phyloP scores from a whole-genome alignment of 2,797 vertebrate genomes.

The Lagorchestes hirsutus region DNA sequence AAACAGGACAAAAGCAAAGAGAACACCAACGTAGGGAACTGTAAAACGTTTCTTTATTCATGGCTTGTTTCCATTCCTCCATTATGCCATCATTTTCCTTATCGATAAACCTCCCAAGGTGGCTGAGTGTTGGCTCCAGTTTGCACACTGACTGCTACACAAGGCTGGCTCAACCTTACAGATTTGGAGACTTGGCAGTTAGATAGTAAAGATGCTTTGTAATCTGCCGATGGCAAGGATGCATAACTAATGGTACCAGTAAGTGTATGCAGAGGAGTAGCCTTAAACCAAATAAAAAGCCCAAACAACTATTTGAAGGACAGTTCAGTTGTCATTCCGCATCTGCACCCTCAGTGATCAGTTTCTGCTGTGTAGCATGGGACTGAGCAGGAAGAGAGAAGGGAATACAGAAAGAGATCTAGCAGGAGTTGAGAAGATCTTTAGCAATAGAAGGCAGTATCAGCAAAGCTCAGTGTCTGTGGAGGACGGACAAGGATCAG shows the following conservation, averaged over 20 bases:
- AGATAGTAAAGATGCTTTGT: not conserved
- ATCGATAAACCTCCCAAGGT: not conserved
- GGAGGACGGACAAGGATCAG: not conserved
- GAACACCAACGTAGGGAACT: not conserved
- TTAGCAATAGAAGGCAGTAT: not conserved
- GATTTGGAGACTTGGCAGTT: not conserved
- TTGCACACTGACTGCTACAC: not conserved
- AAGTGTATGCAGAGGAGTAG: not conserved
- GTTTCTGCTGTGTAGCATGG: not conserved
- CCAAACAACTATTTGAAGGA: not conserved
- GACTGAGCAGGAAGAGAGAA: not conserved
- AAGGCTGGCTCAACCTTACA: not conserved
- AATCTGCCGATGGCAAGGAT: not conserved
- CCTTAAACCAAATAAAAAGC: not conserved
- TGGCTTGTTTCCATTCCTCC: conserved; percentile 62
- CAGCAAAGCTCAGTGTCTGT: not conserved
- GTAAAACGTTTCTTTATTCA: conserved; percentile 76
- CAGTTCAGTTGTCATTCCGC: not conserved
- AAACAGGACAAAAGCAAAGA: not conserved
- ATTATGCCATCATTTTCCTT: conserved; percentile 57
- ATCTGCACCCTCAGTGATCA: not conserved
- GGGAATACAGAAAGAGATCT: not conserved
- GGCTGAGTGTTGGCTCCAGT: not conserved
- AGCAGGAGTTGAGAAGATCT: not conserved
- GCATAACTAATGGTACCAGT: not conserved